Evolutionary conservation across 2,113 vertebrate species (phyloP), one percentile per base, ranked within the genome.

Genomic region (Oryzias melastigma): DNA sequence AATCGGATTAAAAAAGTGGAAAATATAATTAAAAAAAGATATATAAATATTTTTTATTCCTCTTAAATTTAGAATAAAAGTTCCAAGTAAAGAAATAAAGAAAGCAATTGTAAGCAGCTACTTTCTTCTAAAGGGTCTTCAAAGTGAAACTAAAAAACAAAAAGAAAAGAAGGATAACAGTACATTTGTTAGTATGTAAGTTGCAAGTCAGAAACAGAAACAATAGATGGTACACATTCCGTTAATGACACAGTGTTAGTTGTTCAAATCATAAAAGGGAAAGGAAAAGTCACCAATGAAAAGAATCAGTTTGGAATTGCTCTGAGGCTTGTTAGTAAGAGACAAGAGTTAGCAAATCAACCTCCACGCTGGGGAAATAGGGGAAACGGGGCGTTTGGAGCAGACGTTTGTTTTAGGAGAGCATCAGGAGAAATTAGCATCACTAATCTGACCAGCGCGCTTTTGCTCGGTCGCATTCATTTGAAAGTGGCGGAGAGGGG

Each of bases 221-320:
- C 85, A 90, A 90, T 85, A 88, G 87, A 92, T 93, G 92, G 88
- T 83, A 88, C 54, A 93, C 93, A 95, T 95, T 95, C 93, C 91
- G 90, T 91, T 87, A 89, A 90, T 95, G 94, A 92, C 81, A 92
- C 81, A 91, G 91, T 92, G 94, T 96, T 95, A 95, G 94, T 95
- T 72, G 69, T 85, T 74, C 83, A 84, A 89, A 91, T 86, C 58
- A 85, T 80, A 87, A 87, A 82, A 85, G 83, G 82, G 58, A 84
- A 87, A 86, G 75, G 20, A 69, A 81, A 84, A 78, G 72, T 66
- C 87, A 85, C 78, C 79, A 82, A 92, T 81, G 74, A 87, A 86
- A 86, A 76, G 53, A 85, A 85, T 82, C 57, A 89, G 82, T 89
- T 84, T 85, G 84, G 87, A 84, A 91, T 78, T 82, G 78, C 78